Evolutionary conservation across 2,113 vertebrate species (phyloP).

Genomic region (Reinhardtius hippoglossoides): DNA sequence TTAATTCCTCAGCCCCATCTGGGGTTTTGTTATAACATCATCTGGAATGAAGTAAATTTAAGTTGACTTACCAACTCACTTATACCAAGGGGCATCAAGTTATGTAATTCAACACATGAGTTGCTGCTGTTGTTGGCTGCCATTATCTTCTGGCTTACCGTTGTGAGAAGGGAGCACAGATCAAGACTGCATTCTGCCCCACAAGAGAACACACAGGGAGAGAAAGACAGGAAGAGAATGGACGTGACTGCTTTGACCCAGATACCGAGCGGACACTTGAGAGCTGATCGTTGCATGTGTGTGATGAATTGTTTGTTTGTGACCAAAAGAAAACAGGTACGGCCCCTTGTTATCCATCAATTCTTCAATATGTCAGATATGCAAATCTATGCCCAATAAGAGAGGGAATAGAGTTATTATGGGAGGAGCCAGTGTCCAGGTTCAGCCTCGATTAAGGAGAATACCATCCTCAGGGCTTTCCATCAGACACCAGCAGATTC

Average conservation of each 20-base stretch:
- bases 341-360: no score
- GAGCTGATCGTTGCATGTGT: background rate
- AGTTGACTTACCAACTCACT: conserved; percentile 6
- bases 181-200: background rate
- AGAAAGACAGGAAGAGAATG: background rate
- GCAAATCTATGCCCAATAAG: no score
- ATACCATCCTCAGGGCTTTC: no score
- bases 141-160: conserved; percentile 3
- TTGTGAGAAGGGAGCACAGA: background rate
- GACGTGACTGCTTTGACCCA: background rate
- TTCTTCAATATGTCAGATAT: no score
- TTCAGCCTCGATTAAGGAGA: no score
- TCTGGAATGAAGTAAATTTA: background rate
- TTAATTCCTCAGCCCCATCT: background rate
- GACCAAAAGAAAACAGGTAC: no score
- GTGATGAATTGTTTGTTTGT: background rate
- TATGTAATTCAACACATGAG: background rate
- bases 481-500: no score
- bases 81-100: background rate
- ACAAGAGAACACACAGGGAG: background rate
- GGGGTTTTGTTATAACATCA: background rate
- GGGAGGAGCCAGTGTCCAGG: no score
- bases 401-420: no score
- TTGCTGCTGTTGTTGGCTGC: background rate
- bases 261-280: background rate